Evolutionary conservation across 2,888 invertebrate species (phyloP).

Genomic region (Margaritifera margaritifera): DNA sequence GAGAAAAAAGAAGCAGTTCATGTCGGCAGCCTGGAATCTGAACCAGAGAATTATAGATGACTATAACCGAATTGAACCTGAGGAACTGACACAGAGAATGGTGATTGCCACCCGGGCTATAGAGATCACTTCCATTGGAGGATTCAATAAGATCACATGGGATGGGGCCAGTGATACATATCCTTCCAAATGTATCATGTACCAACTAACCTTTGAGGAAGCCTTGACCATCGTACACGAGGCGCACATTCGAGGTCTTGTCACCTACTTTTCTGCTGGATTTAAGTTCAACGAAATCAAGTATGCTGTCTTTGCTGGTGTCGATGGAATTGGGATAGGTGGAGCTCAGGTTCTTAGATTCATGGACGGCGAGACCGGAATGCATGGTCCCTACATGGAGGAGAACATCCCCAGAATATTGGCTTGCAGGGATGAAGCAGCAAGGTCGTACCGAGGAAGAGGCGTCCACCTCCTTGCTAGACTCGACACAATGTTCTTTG

Average conservation of each 20-base stretch:
- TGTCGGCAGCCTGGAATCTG: too few species aligned
- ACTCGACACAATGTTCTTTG: constrained; percentile 52
- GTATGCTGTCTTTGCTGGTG: constrained; percentile 46
- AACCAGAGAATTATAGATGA: too few species aligned
- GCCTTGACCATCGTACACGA: constrained; percentile 48
- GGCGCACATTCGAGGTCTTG: constrained; percentile 50
- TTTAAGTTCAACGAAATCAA: constrained; percentile 51
- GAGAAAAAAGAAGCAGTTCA: too few species aligned
- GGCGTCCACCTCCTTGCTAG: constrained; percentile 44
- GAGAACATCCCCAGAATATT: constrained; percentile 51
- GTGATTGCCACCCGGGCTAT: constrained; percentile 45
- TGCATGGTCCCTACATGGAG: constrained; percentile 55
- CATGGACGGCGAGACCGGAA: constrained; percentile 48
- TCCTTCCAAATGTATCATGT: constrained; percentile 54
- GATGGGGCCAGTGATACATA: constrained; percentile 53
- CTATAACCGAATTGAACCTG: constrained; percentile 23
- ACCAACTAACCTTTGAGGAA: constrained; percentile 46
- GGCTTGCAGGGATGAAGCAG: constrained; percentile 40
- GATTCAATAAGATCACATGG: too few species aligned
- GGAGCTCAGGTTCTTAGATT: constrained; percentile 43
- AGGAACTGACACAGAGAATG: constrained; percentile 9
- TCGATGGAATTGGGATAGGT: constrained; percentile 52
- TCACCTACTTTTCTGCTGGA: too few species aligned
- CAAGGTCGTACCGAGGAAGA: constrained; percentile 34
- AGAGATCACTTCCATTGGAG: constrained; percentile 45